Conservation (phyloP, 2,888 invertebrate species). For the Cheilosia impressa region DNA sequence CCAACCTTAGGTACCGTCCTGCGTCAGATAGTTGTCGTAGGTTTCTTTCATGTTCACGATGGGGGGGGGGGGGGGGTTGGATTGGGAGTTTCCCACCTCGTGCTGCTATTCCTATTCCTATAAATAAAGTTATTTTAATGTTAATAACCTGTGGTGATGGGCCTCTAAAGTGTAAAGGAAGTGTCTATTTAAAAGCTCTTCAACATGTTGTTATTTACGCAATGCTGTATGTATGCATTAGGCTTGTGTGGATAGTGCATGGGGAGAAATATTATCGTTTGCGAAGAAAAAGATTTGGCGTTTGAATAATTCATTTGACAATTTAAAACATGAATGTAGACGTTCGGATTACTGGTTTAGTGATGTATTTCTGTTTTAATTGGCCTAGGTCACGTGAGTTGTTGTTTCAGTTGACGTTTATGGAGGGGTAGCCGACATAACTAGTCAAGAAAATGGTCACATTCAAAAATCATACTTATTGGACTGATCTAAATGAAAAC, state of each 20-base stretch:
- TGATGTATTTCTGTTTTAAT: too few relatives aligned
- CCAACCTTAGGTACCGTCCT: background rate
- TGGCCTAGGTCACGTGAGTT: too few relatives aligned
- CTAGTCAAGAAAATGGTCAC: too few relatives aligned
- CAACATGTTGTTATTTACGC: conserved; percentile 36
- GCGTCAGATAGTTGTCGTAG: conserved; percentile 37
- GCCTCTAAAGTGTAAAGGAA: conserved; percentile 42
- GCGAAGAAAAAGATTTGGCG: conserved; percentile 11
- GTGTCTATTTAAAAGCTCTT: conserved; percentile 70
- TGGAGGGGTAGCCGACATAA: too few relatives aligned
- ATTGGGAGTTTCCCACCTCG: conserved; percentile 26
- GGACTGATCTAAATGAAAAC: too few relatives aligned
- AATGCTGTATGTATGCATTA: conserved; percentile 10
- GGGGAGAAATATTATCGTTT: conserved; percentile 1
- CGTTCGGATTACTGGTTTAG: too few relatives aligned
- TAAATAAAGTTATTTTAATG: conserved; percentile 62
- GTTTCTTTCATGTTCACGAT: background rate
- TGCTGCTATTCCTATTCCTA: conserved; percentile 33
- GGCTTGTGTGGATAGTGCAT: conserved; percentile 10
- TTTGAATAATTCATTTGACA: conserved; percentile 13
- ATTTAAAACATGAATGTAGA: background rate
- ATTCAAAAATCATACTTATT: too few relatives aligned
- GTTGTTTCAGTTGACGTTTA: too few relatives aligned
- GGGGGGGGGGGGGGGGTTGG: background rate
- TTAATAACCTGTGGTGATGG: conserved; percentile 51